These are phyloP conservation scores for Junco hyemalis DNA, from an alignment of 2,113 vertebrate genomes.

Conservation along the genomic window DNA sequence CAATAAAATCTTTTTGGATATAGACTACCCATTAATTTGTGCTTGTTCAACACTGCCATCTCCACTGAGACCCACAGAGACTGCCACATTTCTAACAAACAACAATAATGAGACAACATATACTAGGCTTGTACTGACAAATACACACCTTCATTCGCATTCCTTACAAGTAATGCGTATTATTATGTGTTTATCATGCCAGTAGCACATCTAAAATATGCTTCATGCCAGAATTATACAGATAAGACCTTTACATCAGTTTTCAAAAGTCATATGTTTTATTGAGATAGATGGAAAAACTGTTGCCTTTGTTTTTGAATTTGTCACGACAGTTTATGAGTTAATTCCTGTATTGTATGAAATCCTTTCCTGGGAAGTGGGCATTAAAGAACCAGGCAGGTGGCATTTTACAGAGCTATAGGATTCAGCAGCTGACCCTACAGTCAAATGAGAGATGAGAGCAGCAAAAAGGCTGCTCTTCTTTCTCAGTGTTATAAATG, in stretches of 20 bases:
- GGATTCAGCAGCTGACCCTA: constrained; percentile 10
- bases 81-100: background rate
- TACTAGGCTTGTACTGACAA: background rate
- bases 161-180: background rate
- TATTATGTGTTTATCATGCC: background rate
- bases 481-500: background rate
- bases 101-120: background rate
- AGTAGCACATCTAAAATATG: background rate
- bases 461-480: background rate
- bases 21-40: background rate
- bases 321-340: background rate
- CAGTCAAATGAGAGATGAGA: constrained; percentile 15
- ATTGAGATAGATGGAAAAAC: background rate
- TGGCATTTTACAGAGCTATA: constrained; percentile 23
- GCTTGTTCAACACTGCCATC: background rate
- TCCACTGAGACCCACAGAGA: background rate
- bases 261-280: background rate
- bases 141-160: background rate
- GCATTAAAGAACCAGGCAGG: background rate
- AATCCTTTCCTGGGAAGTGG: background rate
- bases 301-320: background rate
- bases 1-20: background rate
- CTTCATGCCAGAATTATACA: background rate
- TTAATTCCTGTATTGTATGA: background rate
- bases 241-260: background rate